Evolutionary conservation across 37 sponge, comb jelly and placozoan species (phyloP).

Genomic region (Dysidea cf. avara): DNA sequence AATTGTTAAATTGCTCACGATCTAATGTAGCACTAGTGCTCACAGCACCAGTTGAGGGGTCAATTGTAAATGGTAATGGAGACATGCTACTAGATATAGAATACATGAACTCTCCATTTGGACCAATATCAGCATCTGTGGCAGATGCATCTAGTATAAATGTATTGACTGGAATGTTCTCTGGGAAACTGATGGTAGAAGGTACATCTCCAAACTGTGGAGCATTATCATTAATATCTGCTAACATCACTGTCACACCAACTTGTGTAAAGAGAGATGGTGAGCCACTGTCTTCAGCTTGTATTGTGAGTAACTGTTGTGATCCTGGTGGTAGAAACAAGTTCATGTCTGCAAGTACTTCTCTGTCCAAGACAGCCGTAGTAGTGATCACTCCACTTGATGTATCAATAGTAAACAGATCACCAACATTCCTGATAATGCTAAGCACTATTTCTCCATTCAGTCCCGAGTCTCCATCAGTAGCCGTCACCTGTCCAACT

Average conservation of each 20-base stretch:
- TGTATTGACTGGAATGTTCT: constrained; percentile 15
- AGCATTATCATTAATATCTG: constrained; percentile 71
- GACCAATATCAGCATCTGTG: constrained; percentile 47
- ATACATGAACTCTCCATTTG: constrained; percentile 44
- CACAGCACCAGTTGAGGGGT: constrained; percentile 21
- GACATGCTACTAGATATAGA: not conserved
- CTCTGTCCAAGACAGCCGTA: constrained; percentile 51
- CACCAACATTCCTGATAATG: not conserved
- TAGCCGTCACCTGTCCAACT: constrained; percentile 45
- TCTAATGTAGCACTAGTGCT: constrained; percentile 20
- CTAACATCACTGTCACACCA: constrained; percentile 15
- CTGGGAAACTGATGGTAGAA: constrained; percentile 4
- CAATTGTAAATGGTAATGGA: constrained; percentile 26
- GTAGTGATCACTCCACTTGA: constrained; percentile 65
- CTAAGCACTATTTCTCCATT: constrained; percentile 25
- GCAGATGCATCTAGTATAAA: constrained; percentile 4
- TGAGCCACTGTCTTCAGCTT: constrained; percentile 38
- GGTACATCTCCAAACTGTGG: constrained; percentile 25
- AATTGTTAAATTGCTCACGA: constrained; percentile 13
- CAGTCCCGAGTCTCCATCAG: constrained; percentile 38
- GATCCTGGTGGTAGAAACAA: constrained; percentile 35
- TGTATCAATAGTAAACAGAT: constrained; percentile 25
- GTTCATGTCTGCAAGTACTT: constrained; percentile 18
- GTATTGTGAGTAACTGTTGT: constrained; percentile 8
- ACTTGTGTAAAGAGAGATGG: constrained; percentile 26